A percentile compares a stretch with the other conserved stretches of the same genome.
Conservation (phyloP, 2,888 invertebrate genomes). For the Lordiphosa andalusiaca region DNA sequence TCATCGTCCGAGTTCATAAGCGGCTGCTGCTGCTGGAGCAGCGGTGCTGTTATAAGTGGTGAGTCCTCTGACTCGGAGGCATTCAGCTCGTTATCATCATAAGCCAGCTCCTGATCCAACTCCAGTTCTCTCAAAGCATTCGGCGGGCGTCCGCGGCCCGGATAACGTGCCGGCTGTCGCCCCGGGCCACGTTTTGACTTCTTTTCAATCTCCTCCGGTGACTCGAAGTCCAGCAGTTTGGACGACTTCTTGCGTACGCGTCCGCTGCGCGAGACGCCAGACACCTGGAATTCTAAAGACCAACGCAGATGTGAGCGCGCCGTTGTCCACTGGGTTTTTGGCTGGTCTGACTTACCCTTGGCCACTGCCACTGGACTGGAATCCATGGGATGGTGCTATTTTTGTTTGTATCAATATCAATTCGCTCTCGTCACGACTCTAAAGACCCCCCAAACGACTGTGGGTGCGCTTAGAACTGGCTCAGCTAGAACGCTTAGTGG, state of each 20-base stretch:
- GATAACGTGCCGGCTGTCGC: constrained; percentile 42
- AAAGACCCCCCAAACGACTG: too few species aligned
- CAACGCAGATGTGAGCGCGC: too few species aligned
- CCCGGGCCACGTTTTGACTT: constrained; percentile 62
- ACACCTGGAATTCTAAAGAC: constrained; percentile 87
- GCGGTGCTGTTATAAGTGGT: constrained; percentile 4
- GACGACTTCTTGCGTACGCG: constrained; percentile 96
- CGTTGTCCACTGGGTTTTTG: too few species aligned
- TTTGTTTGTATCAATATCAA: too few species aligned
- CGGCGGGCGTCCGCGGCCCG: constrained; percentile 54
- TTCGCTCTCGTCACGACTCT: too few species aligned
- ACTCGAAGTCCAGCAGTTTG: constrained; percentile 95
- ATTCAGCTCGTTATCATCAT: constrained; percentile 45
- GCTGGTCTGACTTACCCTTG: too few species aligned
- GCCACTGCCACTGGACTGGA: too few species aligned
- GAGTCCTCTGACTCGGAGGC: constrained; percentile 35
- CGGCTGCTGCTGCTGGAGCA: constrained; percentile 7
- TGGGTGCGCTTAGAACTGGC: too few species aligned
- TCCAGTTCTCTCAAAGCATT: constrained; percentile 48
- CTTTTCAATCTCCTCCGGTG: constrained; percentile 89
- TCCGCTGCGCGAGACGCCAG: constrained; percentile 93
- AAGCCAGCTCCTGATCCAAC: constrained; percentile 38
- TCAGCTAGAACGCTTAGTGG: too few species aligned
- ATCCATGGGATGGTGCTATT: too few species aligned
- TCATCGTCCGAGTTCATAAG: constrained; percentile 72